These are phyloP conservation scores for Hestina assimilis DNA, from an alignment of 1,140 invertebrate species.

Conservation along the genomic window DNA sequence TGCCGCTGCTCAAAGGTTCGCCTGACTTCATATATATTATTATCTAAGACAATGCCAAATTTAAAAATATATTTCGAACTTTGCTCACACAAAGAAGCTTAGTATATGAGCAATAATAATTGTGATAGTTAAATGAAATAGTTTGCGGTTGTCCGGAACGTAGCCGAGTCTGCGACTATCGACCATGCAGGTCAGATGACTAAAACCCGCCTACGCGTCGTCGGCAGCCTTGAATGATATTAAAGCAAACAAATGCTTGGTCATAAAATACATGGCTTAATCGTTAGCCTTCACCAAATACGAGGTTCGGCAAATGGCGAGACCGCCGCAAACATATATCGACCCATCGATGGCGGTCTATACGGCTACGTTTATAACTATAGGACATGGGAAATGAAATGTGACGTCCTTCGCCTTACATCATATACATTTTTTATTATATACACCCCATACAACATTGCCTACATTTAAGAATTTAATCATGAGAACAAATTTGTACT, in stretches of 20 bases:
- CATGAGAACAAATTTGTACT: constrained; percentile 1
- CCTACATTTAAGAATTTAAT: neutral
- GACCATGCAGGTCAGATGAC: constrained; percentile 3
- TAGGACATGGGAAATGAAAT: constrained; percentile 41
- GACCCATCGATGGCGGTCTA: constrained; percentile 53
- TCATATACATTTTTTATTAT: constrained; percentile 1
- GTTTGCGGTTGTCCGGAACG: constrained; percentile 3
- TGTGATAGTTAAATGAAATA: neutral
- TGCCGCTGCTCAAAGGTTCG: constrained; percentile 74
- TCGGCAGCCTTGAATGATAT: neutral
- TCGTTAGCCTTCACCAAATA: neutral
- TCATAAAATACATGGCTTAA: neutral
- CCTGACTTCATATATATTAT: constrained; percentile 1
- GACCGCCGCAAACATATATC: constrained; percentile 71
- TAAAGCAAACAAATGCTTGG: neutral
- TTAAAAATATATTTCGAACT: too few species aligned
- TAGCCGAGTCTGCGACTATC: constrained; percentile 6
- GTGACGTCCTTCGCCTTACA: constrained; percentile 12
- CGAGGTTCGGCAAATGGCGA: constrained; percentile 45
- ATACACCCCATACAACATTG: neutral
- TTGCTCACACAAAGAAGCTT: too few species aligned
- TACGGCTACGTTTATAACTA: constrained; percentile 38
- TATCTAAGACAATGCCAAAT: too few species aligned
- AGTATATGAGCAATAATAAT: neutral
- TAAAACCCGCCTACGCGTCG: constrained; percentile 3